A percentile compares a stretch with the other conserved stretches of the same genome.
Conservation (phyloP, 2,113 vertebrate species). For the Indicator indicator region DNA sequence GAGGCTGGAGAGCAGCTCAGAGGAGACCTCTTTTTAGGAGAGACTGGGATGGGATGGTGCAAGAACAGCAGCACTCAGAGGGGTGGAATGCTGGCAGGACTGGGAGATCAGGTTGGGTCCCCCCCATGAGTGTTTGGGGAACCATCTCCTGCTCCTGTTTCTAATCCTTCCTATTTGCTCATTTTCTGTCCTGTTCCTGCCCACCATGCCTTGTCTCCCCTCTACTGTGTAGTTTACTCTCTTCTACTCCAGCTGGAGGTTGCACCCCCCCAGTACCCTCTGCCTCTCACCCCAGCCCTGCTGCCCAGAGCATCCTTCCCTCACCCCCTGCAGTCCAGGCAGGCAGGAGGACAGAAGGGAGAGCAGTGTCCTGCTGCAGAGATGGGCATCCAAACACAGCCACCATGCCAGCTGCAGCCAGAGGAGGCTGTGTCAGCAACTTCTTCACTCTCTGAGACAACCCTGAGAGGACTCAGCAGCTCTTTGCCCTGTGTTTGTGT, state of each 20-base stretch:
- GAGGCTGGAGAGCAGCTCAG: not conserved
- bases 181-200: not conserved
- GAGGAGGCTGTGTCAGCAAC: not conserved
- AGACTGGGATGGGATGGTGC: not conserved
- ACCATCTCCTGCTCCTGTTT: not conserved
- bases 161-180: not conserved
- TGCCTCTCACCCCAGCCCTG: not conserved
- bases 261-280: not conserved
- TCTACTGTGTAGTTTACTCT: not conserved
- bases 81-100: conserved; percentile 8
- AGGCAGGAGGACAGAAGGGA: not conserved
- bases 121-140: not conserved
- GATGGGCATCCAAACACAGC: not conserved
- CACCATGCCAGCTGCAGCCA: accelerated
- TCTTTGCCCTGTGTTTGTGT: not conserved
- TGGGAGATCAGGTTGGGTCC: conserved; percentile 26
- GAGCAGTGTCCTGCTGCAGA: not conserved
- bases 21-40: not conserved
- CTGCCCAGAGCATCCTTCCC: not conserved
- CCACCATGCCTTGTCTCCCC: not conserved
- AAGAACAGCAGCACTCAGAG: not conserved
- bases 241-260: not conserved
- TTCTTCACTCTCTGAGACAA: not conserved
- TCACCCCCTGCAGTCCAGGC: not conserved
- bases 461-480: not conserved